Evolutionary conservation across 2,797 vertebrate species (phyloP).

Genomic region (Thalassophryne amazonica): DNA sequence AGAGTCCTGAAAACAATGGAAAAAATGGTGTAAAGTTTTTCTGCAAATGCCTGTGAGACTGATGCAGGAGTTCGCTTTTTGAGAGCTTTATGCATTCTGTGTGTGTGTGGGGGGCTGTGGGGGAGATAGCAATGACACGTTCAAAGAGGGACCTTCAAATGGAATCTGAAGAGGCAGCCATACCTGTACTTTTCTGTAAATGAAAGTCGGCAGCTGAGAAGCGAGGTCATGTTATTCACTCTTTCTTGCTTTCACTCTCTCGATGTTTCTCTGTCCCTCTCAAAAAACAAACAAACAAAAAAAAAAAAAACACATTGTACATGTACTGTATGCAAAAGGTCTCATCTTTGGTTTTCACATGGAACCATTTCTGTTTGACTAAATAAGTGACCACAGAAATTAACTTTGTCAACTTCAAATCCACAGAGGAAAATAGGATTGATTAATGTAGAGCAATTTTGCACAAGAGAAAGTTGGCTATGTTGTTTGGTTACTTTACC

Average conservation of each 20-base stretch:
- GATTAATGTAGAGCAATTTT: background rate
- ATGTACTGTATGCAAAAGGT: background rate
- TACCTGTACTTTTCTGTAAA: slow-evolving; percentile 46
- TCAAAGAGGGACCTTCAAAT: slow-evolving; percentile 46
- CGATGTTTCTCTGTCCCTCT: background rate
- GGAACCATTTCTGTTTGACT: background rate
- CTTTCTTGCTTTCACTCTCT: background rate
- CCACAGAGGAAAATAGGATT: background rate
- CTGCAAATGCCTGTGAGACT: background rate
- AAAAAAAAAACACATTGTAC: too few relatives aligned
- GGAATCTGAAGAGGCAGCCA: slow-evolving; percentile 53
- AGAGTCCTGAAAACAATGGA: background rate
- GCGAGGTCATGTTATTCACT: slow-evolving; percentile 4
- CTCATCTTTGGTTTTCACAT: background rate
- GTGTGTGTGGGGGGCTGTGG: too few relatives aligned
- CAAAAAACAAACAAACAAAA: too few relatives aligned
- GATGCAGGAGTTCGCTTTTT: slow-evolving; percentile 5
- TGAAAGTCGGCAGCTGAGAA: slow-evolving; percentile 36
- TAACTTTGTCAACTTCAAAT: background rate
- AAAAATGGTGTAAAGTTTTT: slow-evolving; percentile 3
- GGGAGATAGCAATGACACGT: slow-evolving; percentile 29
- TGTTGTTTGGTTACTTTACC: background rate
- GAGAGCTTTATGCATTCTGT: slow-evolving; percentile 17
- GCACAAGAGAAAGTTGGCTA: background rate
- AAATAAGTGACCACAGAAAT: background rate